These are phyloP conservation scores for Athene cunicularia DNA, from an alignment of 2,113 vertebrate species.

Conservation along the genomic window DNA sequence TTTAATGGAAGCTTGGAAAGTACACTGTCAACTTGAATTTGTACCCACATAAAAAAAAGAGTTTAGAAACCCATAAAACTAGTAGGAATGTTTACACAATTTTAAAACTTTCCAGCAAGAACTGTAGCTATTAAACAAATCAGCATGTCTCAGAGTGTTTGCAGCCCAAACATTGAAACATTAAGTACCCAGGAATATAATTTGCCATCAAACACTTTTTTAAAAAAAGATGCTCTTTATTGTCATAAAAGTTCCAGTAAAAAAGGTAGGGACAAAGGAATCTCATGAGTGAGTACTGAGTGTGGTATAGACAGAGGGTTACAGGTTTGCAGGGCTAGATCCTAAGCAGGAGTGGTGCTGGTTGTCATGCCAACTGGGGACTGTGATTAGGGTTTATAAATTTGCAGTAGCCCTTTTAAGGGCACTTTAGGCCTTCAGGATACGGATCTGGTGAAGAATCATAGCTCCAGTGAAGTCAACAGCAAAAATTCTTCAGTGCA, in stretches of 20 bases:
- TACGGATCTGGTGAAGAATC: neutral
- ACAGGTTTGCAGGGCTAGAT: neutral
- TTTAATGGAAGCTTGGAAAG: constrained; percentile 10
- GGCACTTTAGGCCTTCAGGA: neutral
- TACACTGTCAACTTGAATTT: constrained; percentile 32
- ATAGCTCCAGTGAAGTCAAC: neutral
- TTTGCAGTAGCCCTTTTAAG: neutral
- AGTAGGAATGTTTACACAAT: constrained; percentile 20
- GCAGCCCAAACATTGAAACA: neutral
- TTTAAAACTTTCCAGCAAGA: constrained; percentile 4
- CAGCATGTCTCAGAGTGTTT: neutral
- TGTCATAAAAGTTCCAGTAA: neutral
- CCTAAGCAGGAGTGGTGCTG: neutral
- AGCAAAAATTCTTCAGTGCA: neutral
- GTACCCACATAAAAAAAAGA: neutral
- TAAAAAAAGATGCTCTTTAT: neutral
- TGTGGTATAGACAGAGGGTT: neutral
- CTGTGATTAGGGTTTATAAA: neutral
- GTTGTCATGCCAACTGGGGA: neutral
- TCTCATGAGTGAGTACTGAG: neutral
- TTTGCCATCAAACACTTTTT: neutral
- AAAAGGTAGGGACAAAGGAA: neutral
- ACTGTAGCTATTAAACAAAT: constrained; percentile 23
- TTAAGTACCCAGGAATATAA: neutral
- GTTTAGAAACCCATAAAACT: constrained; percentile 1